Conservation (phyloP, 2,113 vertebrate genomes). For the Ctenodactylus gundi region DNA sequence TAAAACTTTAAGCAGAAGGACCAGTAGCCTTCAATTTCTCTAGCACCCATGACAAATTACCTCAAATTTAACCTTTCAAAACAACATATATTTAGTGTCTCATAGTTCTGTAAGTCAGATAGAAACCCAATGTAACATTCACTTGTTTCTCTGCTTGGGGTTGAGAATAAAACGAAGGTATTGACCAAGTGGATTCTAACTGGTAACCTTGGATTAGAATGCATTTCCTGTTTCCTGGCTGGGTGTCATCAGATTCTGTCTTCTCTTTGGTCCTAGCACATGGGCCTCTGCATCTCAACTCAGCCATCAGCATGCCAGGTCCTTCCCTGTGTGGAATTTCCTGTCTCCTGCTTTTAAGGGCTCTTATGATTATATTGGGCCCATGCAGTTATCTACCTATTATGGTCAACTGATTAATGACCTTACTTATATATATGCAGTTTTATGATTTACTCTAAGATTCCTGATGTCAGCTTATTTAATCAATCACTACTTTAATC, state of each 20-base stretch:
- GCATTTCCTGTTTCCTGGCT: not conserved
- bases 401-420: not conserved
- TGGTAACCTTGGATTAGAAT: not conserved
- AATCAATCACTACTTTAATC: too few species aligned
- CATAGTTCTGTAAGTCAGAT: not conserved
- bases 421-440: conserved; percentile 6
- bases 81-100: not conserved
- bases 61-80: not conserved
- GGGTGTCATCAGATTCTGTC: not conserved
- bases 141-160: not conserved
- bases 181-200: not conserved
- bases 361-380: not conserved
- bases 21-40: not conserved
- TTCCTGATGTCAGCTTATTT: too few species aligned
- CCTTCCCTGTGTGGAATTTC: not conserved
- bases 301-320: not conserved
- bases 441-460: too few species aligned
- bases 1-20: not conserved
- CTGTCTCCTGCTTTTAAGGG: not conserved
- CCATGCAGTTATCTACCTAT: not conserved
- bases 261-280: not conserved
- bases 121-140: not conserved
- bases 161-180: not conserved
- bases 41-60: not conserved
- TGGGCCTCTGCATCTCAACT: not conserved